Conservation (phyloP, 1,140 invertebrate genomes). For the Zaprionus vittiger region DNA sequence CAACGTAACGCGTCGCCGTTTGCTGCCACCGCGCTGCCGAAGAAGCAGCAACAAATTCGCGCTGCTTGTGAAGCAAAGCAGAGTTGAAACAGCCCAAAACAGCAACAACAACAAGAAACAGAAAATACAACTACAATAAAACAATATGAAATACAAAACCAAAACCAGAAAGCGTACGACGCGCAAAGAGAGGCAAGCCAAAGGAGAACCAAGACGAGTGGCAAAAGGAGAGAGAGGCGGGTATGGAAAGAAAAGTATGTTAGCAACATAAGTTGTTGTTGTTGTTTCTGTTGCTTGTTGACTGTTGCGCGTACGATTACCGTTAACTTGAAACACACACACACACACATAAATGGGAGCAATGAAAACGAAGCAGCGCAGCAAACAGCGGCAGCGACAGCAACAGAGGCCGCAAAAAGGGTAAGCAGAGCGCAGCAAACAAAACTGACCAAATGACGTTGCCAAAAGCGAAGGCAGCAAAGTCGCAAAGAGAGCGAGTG, state of each 20-base stretch:
- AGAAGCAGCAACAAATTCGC: slow-evolving; percentile 53
- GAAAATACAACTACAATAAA: not conserved
- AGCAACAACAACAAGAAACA: not conserved
- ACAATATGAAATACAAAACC: slow-evolving; percentile 33
- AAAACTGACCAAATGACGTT: slow-evolving; percentile 25
- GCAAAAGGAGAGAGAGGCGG: not conserved
- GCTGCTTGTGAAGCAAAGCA: slow-evolving; percentile 10
- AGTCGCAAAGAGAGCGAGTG: not conserved
- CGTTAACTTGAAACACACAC: slow-evolving; percentile 70
- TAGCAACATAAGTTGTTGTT: slow-evolving; percentile 67
- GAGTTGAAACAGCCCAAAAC: too few species aligned
- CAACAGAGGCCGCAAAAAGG: slow-evolving; percentile 6
- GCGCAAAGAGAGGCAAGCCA: slow-evolving; percentile 3
- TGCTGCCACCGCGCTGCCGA: not conserved
- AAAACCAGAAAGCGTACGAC: slow-evolving; percentile 73
- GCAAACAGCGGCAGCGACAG: slow-evolving; percentile 1
- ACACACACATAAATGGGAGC: slow-evolving; percentile 26
- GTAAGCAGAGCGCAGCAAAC: not conserved
- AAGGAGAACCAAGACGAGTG: not conserved
- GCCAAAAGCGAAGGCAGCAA: slow-evolving; percentile 12
- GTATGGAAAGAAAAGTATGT: slow-evolving; percentile 51
- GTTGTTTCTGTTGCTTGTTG: slow-evolving; percentile 51
- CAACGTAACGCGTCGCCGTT: slow-evolving; percentile 25
- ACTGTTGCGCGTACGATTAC: slow-evolving; percentile 61
- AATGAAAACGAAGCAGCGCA: slow-evolving; percentile 41